These are phyloP conservation scores for Cassiopea andromeda DNA, from an alignment of 30 jellyfish, hydroid and myxozoan species.

Conservation along the genomic window DNA sequence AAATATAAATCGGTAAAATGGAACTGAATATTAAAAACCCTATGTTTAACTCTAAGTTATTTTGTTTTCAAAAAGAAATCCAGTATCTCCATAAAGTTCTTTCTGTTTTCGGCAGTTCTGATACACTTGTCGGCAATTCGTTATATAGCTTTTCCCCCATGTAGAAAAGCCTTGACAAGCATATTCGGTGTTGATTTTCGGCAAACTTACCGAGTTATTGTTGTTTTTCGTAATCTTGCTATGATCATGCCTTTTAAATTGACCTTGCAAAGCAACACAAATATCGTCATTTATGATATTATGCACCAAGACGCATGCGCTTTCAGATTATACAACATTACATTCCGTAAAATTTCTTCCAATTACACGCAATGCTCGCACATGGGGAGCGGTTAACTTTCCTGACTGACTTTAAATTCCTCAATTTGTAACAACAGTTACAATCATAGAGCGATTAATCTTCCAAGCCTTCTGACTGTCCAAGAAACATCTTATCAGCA, in stretches of 20 bases:
- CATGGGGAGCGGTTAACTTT: conserved; percentile 47
- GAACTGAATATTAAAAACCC: neutral
- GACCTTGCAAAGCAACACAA: conserved; percentile 42
- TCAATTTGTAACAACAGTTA: neutral
- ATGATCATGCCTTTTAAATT: conserved; percentile 25
- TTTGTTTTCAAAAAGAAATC: neutral
- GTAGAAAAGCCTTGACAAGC: neutral
- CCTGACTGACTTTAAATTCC: conserved; percentile 30
- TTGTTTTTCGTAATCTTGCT: conserved; percentile 44
- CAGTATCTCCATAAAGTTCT: conserved; percentile 23
- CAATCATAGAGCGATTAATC: neutral
- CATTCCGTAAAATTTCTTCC: conserved; percentile 28
- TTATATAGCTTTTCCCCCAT: neutral
- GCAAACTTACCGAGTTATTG: conserved; percentile 42
- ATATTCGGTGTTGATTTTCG: conserved; percentile 7
- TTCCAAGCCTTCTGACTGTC: conserved; percentile 26
- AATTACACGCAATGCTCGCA: conserved; percentile 1
- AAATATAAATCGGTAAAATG: neutral
- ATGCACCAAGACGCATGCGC: conserved; percentile 18
- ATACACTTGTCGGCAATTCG: neutral
- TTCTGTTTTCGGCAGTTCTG: neutral
- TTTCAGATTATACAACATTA: conserved; percentile 40
- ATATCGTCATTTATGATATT: conserved; percentile 5
- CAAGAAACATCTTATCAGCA: conserved; percentile 30
- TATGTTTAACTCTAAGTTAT: neutral